These are phyloP conservation scores for Xiphophorus hellerii DNA, from an alignment of 2,113 vertebrate genomes.

Conservation along the genomic window DNA sequence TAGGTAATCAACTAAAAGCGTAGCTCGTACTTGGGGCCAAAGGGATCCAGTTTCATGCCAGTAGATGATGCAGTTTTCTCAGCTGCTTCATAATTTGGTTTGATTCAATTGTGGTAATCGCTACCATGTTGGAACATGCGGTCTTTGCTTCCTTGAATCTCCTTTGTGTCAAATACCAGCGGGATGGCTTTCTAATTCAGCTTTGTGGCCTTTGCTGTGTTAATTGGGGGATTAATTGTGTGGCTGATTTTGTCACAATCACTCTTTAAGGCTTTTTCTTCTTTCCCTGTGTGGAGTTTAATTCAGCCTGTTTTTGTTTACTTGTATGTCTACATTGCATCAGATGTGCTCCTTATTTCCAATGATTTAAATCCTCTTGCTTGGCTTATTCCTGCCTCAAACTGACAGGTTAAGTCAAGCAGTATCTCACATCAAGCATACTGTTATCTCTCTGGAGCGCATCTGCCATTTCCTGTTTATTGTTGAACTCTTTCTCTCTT, in stretches of 20 bases:
- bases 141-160: conserved; percentile 19
- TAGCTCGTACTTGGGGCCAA: conserved; percentile 41
- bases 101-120: conserved; percentile 40
- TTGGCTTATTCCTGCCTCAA: conserved; percentile 24
- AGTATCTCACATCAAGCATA: conserved; percentile 30
- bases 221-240: conserved; percentile 34
- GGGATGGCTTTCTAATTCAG: conserved; percentile 35
- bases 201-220: conserved; percentile 31
- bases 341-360: conserved; percentile 3
- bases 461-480: conserved; percentile 64
- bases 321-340: conserved; percentile 1
- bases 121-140: conserved; percentile 27
- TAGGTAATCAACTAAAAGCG: conserved; percentile 62
- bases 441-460: conserved; percentile 30
- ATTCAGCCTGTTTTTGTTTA: conserved; percentile 20
- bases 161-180: conserved; percentile 18
- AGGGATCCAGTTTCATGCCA: conserved; percentile 43
- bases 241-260: conserved; percentile 15
- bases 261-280: conserved; percentile 11
- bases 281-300: conserved; percentile 24
- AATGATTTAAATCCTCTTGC: conserved; percentile 18
- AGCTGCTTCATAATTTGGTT: conserved; percentile 43
- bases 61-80: conserved; percentile 41
- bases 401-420: conserved; percentile 19
- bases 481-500: conserved; percentile 27